Conservation (phyloP, 2,888 invertebrate genomes). For the Leucoma salicis region DNA sequence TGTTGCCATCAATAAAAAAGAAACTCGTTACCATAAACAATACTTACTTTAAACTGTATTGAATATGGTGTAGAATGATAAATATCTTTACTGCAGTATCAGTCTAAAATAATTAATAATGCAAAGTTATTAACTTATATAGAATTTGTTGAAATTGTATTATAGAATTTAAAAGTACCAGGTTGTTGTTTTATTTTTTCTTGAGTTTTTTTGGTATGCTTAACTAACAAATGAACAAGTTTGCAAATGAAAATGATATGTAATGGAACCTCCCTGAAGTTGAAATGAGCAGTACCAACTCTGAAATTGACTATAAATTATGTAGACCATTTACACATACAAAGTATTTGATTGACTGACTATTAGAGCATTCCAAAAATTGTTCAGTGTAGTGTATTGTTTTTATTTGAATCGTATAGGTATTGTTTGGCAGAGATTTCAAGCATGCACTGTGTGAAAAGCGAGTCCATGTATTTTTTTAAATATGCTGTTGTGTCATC, state of each 20-base stretch:
- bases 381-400: too few species aligned
- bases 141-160: slow-evolving; percentile 62
- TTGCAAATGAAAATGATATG: background rate
- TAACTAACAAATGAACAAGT: slow-evolving; percentile 17
- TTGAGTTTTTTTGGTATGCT: slow-evolving; percentile 19
- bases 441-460: slow-evolving; percentile 24
- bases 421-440: background rate
- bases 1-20: slow-evolving; percentile 12
- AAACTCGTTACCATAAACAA: background rate
- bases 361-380: too few species aligned
- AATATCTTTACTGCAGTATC: slow-evolving; percentile 30
- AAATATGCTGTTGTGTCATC: slow-evolving; percentile 19
- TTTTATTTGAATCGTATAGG: too few species aligned
- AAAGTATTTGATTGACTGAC: too few species aligned
- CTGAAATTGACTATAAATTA: too few species aligned
- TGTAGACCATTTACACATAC: too few species aligned
- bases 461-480: slow-evolving; percentile 16
- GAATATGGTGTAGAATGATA: background rate
- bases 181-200: slow-evolving; percentile 34
- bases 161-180: slow-evolving; percentile 55
- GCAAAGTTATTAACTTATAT: slow-evolving; percentile 61
- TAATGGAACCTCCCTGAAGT: too few species aligned
- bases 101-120: slow-evolving; percentile 32
- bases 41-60: background rate
- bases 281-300: too few species aligned